Percentiles rank a stretch among this genome's conserved stretches.
Evolutionary conservation across 2,888 invertebrate species (phyloP).

Genomic region (Patella caerulea): DNA sequence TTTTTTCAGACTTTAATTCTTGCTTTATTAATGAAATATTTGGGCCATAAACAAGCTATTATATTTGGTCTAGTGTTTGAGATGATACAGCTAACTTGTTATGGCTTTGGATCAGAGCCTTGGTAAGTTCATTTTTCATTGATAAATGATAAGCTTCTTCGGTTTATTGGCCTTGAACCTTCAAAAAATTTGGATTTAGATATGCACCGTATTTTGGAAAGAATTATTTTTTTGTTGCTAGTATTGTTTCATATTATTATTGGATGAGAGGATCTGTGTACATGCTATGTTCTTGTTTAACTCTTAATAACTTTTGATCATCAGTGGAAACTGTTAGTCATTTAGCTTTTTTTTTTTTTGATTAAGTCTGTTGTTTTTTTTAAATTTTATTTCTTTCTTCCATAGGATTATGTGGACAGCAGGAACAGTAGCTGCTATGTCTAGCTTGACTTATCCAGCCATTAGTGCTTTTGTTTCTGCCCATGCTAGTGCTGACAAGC

Average conservation of each 20-base stretch:
- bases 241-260: not conserved
- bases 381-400: constrained; percentile 13
- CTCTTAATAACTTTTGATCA: too few species aligned
- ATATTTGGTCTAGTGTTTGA: constrained; percentile 97
- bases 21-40: constrained; percentile 85
- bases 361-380: not conserved
- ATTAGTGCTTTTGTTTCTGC: constrained; percentile 98
- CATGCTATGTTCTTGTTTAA: not conserved
- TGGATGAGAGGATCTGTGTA: not conserved
- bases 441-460: constrained; percentile 97
- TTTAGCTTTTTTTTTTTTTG: not conserved
- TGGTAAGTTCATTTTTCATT: constrained; percentile 77
- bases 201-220: not conserved
- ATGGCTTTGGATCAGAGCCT: constrained; percentile 94
- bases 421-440: constrained; percentile 94
- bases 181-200: not conserved
- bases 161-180: too few species aligned
- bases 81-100: constrained; percentile 97
- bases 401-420: constrained; percentile 99
- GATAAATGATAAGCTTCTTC: too few species aligned
- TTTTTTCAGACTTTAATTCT: constrained; percentile 73
- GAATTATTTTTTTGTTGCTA: not conserved
- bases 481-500: constrained; percentile 97
- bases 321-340: not conserved
- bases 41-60: constrained; percentile 97